These are phyloP conservation scores for Eilema griseolum DNA, from an alignment of 2,888 invertebrate species.

Conservation along the genomic window DNA sequence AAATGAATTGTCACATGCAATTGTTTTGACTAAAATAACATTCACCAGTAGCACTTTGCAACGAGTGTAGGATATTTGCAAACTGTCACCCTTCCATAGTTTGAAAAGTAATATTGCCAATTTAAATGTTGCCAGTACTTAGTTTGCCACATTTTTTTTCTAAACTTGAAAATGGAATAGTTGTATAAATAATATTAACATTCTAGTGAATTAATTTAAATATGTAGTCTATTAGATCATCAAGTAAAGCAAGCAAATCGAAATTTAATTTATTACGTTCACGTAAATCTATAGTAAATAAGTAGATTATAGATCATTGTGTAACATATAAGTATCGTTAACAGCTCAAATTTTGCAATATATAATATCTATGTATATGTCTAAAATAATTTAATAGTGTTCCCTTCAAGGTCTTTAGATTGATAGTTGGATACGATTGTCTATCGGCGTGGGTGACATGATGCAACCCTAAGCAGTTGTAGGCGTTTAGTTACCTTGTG, in stretches of 20 bases:
- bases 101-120: neutral
- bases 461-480: slow-evolving; percentile 23
- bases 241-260: neutral
- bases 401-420: slow-evolving; percentile 39
- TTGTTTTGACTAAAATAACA: slow-evolving; percentile 56
- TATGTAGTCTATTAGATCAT: neutral
- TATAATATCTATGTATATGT: slow-evolving; percentile 5
- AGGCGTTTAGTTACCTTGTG: slow-evolving; percentile 50
- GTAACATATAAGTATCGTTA: neutral
- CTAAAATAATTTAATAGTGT: slow-evolving; percentile 14
- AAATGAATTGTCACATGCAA: slow-evolving; percentile 59
- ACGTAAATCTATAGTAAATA: neutral
- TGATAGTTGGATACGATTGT: slow-evolving; percentile 28
- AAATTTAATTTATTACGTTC: slow-evolving; percentile 1
- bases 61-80: neutral
- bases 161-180: neutral
- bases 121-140: neutral
- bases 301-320: neutral
- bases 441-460: slow-evolving; percentile 42
- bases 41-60: slow-evolving; percentile 17
- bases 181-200: neutral
- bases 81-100: neutral
- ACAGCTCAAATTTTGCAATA: neutral
- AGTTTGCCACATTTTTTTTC: neutral
- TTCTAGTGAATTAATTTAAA: neutral